These are phyloP conservation scores for Nezara viridula DNA, from an alignment of 2,888 invertebrate genomes.

Conservation along the genomic window DNA sequence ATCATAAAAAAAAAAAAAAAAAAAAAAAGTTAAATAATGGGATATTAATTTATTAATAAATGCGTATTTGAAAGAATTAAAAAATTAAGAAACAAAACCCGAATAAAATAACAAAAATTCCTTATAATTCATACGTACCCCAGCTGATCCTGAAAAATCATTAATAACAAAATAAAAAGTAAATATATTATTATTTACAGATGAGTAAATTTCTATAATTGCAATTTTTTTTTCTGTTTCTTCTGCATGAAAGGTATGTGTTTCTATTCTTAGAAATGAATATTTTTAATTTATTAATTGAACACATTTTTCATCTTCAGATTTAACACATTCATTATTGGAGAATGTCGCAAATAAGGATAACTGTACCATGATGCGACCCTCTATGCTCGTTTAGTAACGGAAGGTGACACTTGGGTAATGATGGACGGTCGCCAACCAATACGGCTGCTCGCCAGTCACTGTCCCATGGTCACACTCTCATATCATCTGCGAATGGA, in stretches of 20 bases:
- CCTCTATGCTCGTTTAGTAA: conserved; percentile 54
- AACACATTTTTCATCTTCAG: conserved; percentile 43
- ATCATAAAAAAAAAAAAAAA: background rate
- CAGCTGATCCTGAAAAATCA: conserved; percentile 16
- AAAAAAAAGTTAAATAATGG: background rate
- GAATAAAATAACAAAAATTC: conserved; percentile 37
- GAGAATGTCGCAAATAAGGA: conserved; percentile 49
- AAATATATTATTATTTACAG: background rate
- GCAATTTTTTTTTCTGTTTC: background rate
- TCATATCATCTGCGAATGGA: conserved; percentile 66
- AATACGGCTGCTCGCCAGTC: conserved; percentile 63
- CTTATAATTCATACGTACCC: conserved; percentile 24
- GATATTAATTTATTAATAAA: conserved; percentile 6
- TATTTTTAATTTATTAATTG: background rate
- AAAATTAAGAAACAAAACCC: background rate
- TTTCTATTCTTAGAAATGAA: background rate
- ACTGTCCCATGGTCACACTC: conserved; percentile 63
- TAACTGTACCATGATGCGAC: conserved; percentile 57
- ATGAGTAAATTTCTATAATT: background rate
- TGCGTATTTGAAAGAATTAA: background rate
- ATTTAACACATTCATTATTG: background rate
- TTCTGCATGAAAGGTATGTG: background rate
- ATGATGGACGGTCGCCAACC: conserved; percentile 60
- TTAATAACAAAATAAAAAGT: conserved; percentile 5
- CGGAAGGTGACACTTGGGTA: conserved; percentile 61